Evolutionary conservation across 2,888 invertebrate species (phyloP), one percentile per base, ranked within the genome.

Genomic region (Caenorhabditis afra): DNA sequence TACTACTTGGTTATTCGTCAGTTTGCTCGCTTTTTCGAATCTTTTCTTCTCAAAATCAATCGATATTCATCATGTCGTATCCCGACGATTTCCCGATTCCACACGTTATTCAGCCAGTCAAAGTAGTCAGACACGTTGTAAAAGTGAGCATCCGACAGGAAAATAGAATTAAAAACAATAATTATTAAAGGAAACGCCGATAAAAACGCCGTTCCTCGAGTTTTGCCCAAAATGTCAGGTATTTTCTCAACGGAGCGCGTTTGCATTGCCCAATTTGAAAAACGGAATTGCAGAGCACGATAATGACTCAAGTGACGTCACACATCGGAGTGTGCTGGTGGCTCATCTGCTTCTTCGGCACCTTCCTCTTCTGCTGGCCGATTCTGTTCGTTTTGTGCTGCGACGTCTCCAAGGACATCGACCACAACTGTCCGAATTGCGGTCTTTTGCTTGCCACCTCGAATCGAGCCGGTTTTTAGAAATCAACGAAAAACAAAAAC

Each of bases 301-400:
- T 74, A 59, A 74, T 66, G 59, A 74, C 74, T 14, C 49, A 44
- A n/a, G 35, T 50, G 3, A 66, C 37, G 8, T 37, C 64, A 1
- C 74, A 74, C 44, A 64, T 74, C 29, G 79, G 79, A 18, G 45
- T 64, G 35, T 79, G 79, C 52, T 79, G 73, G 74, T 79, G 79
- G 79, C 41, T 79, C 7, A 74, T 79, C 44, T 79, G 41, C 41
- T 74, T 74, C 50, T 41, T 65, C 68, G 79, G 79, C 16, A 52
- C 52, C 2, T 79, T 79, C n/a, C 65, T 79, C 14, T 74, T 79
- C 59, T 79, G 73, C 39, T 74, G 74, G 74, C 79, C 79, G 3
- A 68, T 79, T 59, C 65, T 79, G 16, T 58, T 68, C 50, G 47
- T 44, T 29, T 45, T 79, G 1, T 79, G 79, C 45, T 79, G 67